Conservation (phyloP, 2,888 invertebrate genomes). For the Osmoderma eremita region DNA sequence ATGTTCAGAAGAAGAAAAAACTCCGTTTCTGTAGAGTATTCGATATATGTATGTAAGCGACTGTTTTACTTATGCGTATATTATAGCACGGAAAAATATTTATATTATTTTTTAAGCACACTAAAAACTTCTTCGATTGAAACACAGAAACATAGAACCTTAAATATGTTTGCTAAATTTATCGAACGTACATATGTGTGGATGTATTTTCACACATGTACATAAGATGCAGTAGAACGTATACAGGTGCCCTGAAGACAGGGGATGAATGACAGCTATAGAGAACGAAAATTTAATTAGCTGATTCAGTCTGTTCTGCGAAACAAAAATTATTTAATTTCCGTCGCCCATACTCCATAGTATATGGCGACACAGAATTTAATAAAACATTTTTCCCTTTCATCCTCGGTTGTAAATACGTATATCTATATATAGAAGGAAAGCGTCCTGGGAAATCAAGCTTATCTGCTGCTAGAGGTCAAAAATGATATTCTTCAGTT, state of each 20-base stretch:
- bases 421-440: slow-evolving; percentile 27
- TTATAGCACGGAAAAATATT: no score
- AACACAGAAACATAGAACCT: no score
- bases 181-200: no score
- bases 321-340: slow-evolving; percentile 35
- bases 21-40: no score
- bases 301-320: slow-evolving; percentile 23
- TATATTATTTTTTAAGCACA: no score
- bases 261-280: slow-evolving; percentile 14
- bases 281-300: slow-evolving; percentile 30
- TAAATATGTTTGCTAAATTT: no score
- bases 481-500: slow-evolving; percentile 35
- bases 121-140: no score
- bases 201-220: no score
- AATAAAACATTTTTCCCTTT: slow-evolving; percentile 35
- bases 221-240: no score
- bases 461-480: slow-evolving; percentile 31
- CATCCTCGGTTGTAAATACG: slow-evolving; percentile 7
- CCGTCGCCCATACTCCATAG: slow-evolving; percentile 1
- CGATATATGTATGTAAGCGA: no score
- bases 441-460: slow-evolving; percentile 35
- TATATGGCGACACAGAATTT: slow-evolving; percentile 30
- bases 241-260: background rate
- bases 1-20: no score
- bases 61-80: no score